Percentiles rank a stretch among this genome's conserved stretches.
Evolutionary conservation across 2,888 invertebrate species (phyloP).

Genomic region (Cryptus armator): DNA sequence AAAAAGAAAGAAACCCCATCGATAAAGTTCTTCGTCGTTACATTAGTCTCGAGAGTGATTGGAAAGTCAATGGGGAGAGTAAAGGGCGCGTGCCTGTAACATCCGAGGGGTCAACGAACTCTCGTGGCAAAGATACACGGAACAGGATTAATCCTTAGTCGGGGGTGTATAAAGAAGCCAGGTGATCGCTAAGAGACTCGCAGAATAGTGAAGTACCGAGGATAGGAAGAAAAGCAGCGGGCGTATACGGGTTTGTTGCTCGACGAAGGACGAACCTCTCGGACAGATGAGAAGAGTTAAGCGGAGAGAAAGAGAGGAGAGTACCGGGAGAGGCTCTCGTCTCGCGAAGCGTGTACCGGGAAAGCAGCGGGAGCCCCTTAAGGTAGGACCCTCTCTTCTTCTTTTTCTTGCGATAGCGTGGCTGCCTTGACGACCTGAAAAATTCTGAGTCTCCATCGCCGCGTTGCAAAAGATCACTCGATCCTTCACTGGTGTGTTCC

Average conservation of each 20-base stretch:
- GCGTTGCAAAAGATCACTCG: slow-evolving; percentile 35
- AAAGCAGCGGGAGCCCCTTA: slow-evolving; percentile 77
- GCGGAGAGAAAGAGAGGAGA: slow-evolving; percentile 36
- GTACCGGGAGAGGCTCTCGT: slow-evolving; percentile 68
- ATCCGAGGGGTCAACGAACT: slow-evolving; percentile 44
- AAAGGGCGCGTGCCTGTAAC: background rate
- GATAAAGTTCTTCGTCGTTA: background rate
- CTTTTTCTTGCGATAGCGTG: slow-evolving; percentile 70
- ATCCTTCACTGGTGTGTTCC: slow-evolving; percentile 26
- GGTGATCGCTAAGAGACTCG: slow-evolving; percentile 30
- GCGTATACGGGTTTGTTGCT: slow-evolving; percentile 48
- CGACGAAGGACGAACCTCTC: slow-evolving; percentile 57
- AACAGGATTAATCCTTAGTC: slow-evolving; percentile 30
- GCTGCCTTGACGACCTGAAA: slow-evolving; percentile 61
- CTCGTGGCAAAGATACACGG: background rate
- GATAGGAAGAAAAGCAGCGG: slow-evolving; percentile 56
- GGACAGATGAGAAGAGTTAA: slow-evolving; percentile 50
- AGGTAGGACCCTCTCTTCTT: slow-evolving; percentile 72
- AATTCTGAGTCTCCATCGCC: slow-evolving; percentile 33
- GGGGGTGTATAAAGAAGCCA: slow-evolving; percentile 59
- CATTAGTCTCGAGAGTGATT: slow-evolving; percentile 9
- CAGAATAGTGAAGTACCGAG: slow-evolving; percentile 45
- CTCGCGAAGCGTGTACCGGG: slow-evolving; percentile 70
- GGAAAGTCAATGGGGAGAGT: background rate
- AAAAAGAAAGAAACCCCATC: background rate